A percentile compares a stretch with the other conserved stretches of the same genome.
Evolutionary conservation across 2,888 invertebrate species (phyloP).

Genomic region (Callimorpha dominula): DNA sequence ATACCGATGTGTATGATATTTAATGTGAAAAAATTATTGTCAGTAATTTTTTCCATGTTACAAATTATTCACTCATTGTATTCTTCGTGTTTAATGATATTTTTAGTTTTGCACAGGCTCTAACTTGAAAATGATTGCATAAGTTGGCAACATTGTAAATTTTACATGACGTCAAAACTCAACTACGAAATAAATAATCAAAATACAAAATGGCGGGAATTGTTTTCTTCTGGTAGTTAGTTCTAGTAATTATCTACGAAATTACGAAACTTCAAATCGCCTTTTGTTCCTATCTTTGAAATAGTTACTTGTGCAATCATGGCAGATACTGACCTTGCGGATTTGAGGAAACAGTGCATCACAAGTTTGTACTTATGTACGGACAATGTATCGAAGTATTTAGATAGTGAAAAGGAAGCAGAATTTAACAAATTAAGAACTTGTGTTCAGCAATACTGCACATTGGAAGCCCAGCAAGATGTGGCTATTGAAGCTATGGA

Average conservation of each 20-base stretch:
- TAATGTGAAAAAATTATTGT: too few relatives aligned
- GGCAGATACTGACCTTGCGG: conserved; percentile 69
- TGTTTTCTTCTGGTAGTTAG: not conserved
- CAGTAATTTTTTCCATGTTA: too few relatives aligned
- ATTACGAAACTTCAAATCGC: not conserved
- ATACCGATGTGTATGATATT: too few relatives aligned
- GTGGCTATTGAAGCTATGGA: conserved; percentile 73
- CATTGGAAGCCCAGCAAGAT: conserved; percentile 71
- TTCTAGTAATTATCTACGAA: too few relatives aligned
- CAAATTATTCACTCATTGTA: too few relatives aligned
- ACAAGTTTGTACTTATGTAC: conserved; percentile 73
- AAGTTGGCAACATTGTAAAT: too few relatives aligned
- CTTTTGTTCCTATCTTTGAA: not conserved
- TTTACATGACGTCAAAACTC: not conserved
- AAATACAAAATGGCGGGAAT: conserved; percentile 2
- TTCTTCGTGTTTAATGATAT: too few relatives aligned
- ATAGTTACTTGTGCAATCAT: conserved; percentile 30
- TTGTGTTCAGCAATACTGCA: conserved; percentile 72
- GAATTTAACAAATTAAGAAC: conserved; percentile 68
- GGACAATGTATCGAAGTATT: conserved; percentile 75
- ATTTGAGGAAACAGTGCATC: conserved; percentile 75
- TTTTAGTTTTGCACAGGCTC: too few relatives aligned
- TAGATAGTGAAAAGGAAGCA: conserved; percentile 70
- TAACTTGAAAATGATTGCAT: too few relatives aligned
- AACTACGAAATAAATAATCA: not conserved